Evolutionary conservation across 2,113 vertebrate species (phyloP), one percentile per base, ranked within the genome.

Genomic region (Pelecanus crispus): DNA sequence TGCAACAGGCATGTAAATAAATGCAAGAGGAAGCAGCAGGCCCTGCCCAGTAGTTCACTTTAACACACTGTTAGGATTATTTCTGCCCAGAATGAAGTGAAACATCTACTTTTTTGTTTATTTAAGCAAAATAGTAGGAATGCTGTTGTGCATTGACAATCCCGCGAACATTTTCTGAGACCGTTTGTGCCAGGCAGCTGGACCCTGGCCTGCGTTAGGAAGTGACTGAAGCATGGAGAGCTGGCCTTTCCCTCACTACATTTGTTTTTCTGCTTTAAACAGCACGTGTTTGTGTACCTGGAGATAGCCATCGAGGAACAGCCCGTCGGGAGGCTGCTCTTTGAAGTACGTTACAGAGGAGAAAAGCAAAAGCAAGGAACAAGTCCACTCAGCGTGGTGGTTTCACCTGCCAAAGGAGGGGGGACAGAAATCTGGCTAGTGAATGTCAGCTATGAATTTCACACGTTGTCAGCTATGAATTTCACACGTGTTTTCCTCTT

Each of bases 271-370:
- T 88, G 73, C 89, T 95, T 87, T 96, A 59, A 89, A 78, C 91
- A 98, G 98, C 97, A 98, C 20, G 26, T 93, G 47, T 98, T 99
- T 97, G 99, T 99, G 68, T 99, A 98, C 97, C 97, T 99, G 97
- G 98, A 99, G 44, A 93, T 99, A 92, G 92, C 97, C 86, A 97
- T 98, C 75, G 96, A 94, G 68, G 97, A 96, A 56, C 93, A 97
- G 84, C 95, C 95, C 44, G 53, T 90, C 2, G 99, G 99, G 85
- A 98, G 98, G 95, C 85, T 99, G 86, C 62, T 99, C 70, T 99
- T 99, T 98, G 98, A 99, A 98, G 99, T 99, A 97, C 93, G 93
- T 38, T 20, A 45, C 20, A 36, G n/a, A 34, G 25, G 50, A 56
- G 77, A 56, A 68, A 31, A 75, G 53, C 50, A 53, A 63, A 88